These are phyloP conservation scores for Riparia riparia DNA, from an alignment of 2,113 vertebrate genomes.

Conservation along the genomic window DNA sequence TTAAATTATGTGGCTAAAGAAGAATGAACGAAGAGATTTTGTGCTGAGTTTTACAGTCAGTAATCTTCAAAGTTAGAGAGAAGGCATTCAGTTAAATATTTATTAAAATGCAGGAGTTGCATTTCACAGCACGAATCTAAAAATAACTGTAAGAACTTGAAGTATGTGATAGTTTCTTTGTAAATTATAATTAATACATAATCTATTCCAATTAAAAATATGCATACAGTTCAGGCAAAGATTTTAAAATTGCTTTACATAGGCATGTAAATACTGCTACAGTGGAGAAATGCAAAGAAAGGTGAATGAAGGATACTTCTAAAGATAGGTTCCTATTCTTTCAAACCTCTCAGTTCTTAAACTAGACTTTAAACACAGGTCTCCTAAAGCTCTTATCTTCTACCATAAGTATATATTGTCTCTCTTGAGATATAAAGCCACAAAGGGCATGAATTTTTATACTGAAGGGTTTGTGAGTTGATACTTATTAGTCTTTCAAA, in stretches of 20 bases:
- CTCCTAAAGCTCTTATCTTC: neutral
- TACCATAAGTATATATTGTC: neutral
- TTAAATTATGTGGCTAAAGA: neutral
- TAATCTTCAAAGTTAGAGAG: neutral
- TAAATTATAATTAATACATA: constrained; percentile 15
- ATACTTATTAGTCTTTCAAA: neutral
- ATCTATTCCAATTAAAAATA: neutral
- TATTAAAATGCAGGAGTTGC: neutral
- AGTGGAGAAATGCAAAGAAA: neutral
- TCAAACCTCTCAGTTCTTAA: neutral
- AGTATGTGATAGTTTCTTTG: neutral
- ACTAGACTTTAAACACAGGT: neutral
- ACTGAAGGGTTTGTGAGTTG: neutral
- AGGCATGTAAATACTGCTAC: neutral
- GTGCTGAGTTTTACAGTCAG: neutral
- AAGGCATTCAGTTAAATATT: neutral
- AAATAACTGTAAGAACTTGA: neutral
- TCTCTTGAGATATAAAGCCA: neutral
- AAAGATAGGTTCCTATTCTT: neutral
- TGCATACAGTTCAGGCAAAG: neutral
- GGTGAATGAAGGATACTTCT: neutral
- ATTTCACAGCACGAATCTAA: neutral
- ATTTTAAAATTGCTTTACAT: neutral
- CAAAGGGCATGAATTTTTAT: neutral
- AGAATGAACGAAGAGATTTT: neutral